Evolutionary conservation across 2,888 invertebrate genomes (phyloP), one percentile per base, ranked within the genome.

Genomic region (Blera fallax): DNA sequence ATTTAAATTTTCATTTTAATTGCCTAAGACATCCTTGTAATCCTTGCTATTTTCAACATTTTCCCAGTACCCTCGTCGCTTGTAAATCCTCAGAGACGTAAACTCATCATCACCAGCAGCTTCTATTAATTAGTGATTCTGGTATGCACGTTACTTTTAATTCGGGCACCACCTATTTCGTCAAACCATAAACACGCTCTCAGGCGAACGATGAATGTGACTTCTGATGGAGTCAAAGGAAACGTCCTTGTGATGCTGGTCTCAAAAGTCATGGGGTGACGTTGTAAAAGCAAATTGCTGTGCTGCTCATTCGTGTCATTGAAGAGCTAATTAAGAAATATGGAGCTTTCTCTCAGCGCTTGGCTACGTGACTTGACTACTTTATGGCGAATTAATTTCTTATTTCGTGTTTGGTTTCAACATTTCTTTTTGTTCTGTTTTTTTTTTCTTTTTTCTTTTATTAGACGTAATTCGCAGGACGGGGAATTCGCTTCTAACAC

Each of bases 321-420:
- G 85, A 85, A 81, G 85, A 85, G 85, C 85, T 85, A 85, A 85
- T 85, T 85, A 85, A 85, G 85, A 85, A 85, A 85, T 85, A 85
- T 85, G 85, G 81, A 81, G 85, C 85, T 85, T 81, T 85, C 80
- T 54, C 81, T 81, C 85, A 73, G 81, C 85, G 77, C 85, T 77
- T 72, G 60, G 45, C 65, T 85, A 85, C 85, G 85, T 85, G 85
- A 85, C 85, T 81, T 76, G 85, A 85, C 85, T 85, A 34, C 81
- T 81, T 81, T 81, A 85, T 81, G 62, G 81, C 67, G 76, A 81
- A 85, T 85, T 85, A 85, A 85, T 85, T 85, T 85, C 85, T 85
- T 85, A 81, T 81, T 85, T 85, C 85, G 81, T 85, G 85, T 85
- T 81, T 85, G 81, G 85, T 81, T 81, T 84, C 50, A 80, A 58